Base-by-base conservation (phyloP, 2,797 vertebrate genomes). In the Gouania willdenowi region DNA sequence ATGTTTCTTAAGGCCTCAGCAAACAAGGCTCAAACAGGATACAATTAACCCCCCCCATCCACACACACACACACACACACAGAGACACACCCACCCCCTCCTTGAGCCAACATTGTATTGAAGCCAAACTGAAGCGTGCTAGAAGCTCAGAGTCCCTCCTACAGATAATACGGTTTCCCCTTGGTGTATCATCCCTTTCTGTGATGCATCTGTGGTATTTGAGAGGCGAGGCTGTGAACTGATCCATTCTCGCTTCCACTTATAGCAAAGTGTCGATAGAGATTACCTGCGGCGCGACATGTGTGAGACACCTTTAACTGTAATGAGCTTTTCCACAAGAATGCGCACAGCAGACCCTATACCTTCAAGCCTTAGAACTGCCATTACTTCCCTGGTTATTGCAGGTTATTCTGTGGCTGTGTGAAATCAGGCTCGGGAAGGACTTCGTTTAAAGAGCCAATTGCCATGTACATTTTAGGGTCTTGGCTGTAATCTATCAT, bases 401-500 rank as follows among this genome's bases (percentile, higher is more conserved):
- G 61, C 73, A 44, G 75, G 75, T 79, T 63, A 72, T 66, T 72
- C 66, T 54, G 70, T 25, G 51, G 71, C 64, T 72, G 46, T 72
- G 80, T 71, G 59, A 76, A 81, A 79, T 75, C 75, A 67, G 60
- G 38, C 59, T 56, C 25, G 43, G 42, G 44, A 46, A 29, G 37
- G 66, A 67, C 61, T 76, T 82, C 73, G 57, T 30, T 77, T 64
- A 80, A 84, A 83, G 54, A 75, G 81, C 70, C 76, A 75, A 75
- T 85, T 81, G 78, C 58, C 59, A 74, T 83, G 77, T 83, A 87
- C 83, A 88, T 86, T 66, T 79, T 63, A 64, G 72, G 81, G 81
- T 76, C 71, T 71, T 50, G 53, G n/a, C n/a, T n/a, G n/a, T n/a
- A n/a, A n/a, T n/a, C n/a, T n/a, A n/a, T n/a, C n/a, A n/a, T n/a